Conservation (phyloP, 2,113 vertebrate species). For the Pongo pygmaeus region DNA sequence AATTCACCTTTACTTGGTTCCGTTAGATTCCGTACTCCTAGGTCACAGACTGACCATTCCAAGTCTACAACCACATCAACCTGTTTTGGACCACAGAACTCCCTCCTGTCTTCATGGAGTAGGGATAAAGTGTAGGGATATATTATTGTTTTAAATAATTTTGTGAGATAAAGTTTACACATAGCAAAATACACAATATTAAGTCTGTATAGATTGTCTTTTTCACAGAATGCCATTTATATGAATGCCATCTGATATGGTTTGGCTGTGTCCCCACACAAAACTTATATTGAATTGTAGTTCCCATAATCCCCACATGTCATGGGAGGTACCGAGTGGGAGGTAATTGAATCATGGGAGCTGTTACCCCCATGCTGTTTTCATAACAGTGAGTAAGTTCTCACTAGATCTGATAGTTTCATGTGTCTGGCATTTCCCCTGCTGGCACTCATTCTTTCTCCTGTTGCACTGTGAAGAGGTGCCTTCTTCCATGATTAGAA, state of each 20-base stretch:
- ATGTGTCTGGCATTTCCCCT: no score
- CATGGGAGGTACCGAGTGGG: no score
- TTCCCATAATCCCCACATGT: no score
- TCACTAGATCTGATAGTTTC: no score
- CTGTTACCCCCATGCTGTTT: no score
- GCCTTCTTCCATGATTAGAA: no score
- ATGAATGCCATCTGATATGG: neutral
- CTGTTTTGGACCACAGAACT: neutral
- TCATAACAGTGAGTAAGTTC: no score
- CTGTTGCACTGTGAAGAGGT: no score
- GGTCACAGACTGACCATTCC: neutral
- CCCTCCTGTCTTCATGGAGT: neutral
- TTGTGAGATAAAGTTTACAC: neutral
- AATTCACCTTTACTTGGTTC: neutral
- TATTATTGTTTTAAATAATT: neutral
- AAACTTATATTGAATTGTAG: no score
- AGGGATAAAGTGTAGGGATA: accelerated
- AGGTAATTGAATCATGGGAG: no score
- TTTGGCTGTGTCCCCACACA: no score
- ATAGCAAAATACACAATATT: neutral
- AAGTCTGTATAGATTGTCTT: neutral
- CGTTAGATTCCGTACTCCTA: neutral
- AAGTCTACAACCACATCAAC: neutral
- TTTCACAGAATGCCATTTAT: neutral
- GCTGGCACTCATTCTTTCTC: no score